Evolutionary conservation across 2,797 vertebrate species (phyloP), one percentile per base, ranked within the genome.

Genomic region (Synaphobranchus kaupii): DNA sequence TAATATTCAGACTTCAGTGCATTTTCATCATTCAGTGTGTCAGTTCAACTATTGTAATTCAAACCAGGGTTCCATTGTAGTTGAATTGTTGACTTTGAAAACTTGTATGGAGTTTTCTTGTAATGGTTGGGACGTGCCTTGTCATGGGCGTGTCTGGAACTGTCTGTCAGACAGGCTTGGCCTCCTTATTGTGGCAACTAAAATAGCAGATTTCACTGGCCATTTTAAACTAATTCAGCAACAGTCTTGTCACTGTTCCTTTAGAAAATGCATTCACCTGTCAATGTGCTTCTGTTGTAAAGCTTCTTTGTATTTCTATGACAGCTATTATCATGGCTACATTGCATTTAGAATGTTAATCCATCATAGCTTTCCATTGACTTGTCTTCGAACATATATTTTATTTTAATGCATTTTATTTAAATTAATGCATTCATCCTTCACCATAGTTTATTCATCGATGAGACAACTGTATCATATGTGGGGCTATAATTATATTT

Each of bases 211-310:
- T 90, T 92, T 88, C 87, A 87, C 88, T 89, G 89, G 89, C 81
- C 84, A 89, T 90, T 91, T 91, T 91, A 90, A 91, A 90, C 63
- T 89, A 73, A 90, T 88, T 84, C 86, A 88, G 84, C 88, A 88
- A 90, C 82, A 52, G 39, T 84, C 87, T 85, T 89, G 89, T 89
- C 90, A 88, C 54, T 87, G 68, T 76, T 28, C 34, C 20, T 60
- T 83, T 44, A 68, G 84, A 60, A 86, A 85, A 87, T 86, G 84
- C 34, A 48, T 86, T 82, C 80, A 76, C 58, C 78, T 88, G 84
- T 86, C 84, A 88, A 85, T 54, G 84, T 44, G 54, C 54, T 82
- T 88, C 63, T 81, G 71, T 86, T 47, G n/a, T 56, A 56, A 78
- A 50, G 78, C n/a, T 85, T 68, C 71, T 66, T 88, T 63, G 66